Base-by-base conservation (phyloP, 2,888 invertebrate species). In the Caenorhabditis sulstoni region DNA sequence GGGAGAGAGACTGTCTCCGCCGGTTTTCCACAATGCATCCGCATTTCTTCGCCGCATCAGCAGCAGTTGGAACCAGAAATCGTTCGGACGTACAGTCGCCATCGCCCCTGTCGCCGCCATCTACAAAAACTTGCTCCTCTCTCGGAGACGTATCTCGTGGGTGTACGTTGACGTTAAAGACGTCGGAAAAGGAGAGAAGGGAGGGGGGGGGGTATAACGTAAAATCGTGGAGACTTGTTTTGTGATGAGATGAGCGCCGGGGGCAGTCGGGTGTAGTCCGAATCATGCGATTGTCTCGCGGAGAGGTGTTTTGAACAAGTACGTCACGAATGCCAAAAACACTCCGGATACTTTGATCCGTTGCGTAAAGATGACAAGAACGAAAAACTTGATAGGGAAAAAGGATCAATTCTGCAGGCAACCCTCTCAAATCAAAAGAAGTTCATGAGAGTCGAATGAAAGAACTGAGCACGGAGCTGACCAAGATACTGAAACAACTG, bases 381-480 rank as follows among this genome's bases (percentile, higher is more conserved):
- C 23, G 47, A 53, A 65, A 65, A 37, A 3, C 35, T 14, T 29
- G 16, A 55, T 14, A 20, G 14, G 18, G 45, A 49, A 47, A 29
- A n/a, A n/a, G 20, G 9, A 61, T 20, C 22, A 18, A 22, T 29
- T 52, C 11, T 44, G 29, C 29, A 29, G 29, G 29, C 57, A 45
- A 22, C 62, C 20, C 57, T 22, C 44, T 62, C 20, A 58, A 65
- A 58, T 70, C 77, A 9, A 50, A 41, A n/a, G 70, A 79, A 39
- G 55, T 64, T 0, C 52, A 68, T 37, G 76, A 76, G 37, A 49
- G 41, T 44, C 45, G 55, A 9, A 71, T 81, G 79, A 71, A 81
- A 20, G 61, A 79, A 35, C 50, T 86, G 55, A 85, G 83, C 66
- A 64, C 76, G 8, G 75, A 86, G 61, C 61, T 86, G 3, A 75